phyloP scores from a whole-genome alignment of 2,888 invertebrate genomes.

The Cephus rjabovi region DNA sequence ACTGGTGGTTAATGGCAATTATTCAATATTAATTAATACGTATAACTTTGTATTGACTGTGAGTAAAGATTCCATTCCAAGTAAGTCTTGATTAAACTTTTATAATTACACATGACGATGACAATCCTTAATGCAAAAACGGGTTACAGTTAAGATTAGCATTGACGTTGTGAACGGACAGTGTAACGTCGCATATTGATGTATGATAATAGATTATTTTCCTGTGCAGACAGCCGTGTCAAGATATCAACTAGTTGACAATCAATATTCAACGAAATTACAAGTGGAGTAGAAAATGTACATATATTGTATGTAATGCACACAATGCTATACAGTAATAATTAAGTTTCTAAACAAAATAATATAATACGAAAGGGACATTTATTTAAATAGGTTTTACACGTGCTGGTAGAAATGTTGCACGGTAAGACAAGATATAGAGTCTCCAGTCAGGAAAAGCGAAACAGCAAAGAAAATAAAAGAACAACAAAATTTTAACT shows the following conservation, averaged over 20 bases:
- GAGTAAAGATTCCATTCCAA: background rate
- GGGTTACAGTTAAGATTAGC: slow-evolving; percentile 13
- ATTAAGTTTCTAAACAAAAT: no score
- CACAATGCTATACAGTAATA: no score
- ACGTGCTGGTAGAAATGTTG: background rate
- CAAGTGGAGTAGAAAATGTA: background rate
- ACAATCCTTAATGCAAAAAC: slow-evolving; percentile 10
- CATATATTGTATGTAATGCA: background rate
- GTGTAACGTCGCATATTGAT: slow-evolving; percentile 7
- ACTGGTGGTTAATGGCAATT: background rate
- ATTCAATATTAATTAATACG: background rate
- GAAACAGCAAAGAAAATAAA: background rate
- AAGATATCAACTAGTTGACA: background rate
- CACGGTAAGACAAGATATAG: background rate
- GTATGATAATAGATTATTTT: slow-evolving; percentile 12
- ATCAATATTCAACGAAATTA: background rate
- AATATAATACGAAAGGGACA: no score
- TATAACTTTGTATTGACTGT: background rate
- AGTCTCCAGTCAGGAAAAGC: background rate
- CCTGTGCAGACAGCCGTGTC: background rate
- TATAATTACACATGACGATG: background rate
- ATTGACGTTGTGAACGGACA: slow-evolving; percentile 6
- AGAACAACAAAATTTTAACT: background rate
- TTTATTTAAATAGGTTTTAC: no score
- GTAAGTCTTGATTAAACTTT: background rate